Percentiles rank a stretch among this genome's conserved stretches.
Evolutionary conservation across 2,113 vertebrate genomes (phyloP).

Genomic region (Ictidomys tridecemlineatus): DNA sequence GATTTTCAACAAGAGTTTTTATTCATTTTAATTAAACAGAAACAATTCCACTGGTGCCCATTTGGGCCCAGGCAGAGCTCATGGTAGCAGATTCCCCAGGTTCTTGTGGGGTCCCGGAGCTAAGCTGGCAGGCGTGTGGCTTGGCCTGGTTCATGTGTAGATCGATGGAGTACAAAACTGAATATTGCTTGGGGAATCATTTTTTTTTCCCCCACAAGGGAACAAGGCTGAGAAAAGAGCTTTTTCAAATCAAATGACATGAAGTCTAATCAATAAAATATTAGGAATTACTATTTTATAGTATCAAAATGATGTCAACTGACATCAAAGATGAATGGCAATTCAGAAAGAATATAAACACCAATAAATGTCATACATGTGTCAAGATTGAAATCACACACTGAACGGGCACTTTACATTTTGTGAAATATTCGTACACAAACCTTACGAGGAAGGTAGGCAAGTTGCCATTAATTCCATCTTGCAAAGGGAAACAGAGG

Average conservation of each 20-base stretch:
- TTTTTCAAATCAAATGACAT: not conserved
- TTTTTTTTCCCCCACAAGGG: not conserved
- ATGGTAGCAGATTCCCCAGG: rapidly evolving
- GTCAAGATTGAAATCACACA: not conserved
- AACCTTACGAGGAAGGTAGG: not conserved
- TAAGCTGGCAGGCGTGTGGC: not conserved
- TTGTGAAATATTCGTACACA: not conserved
- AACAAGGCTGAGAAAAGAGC: not conserved
- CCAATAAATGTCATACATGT: not conserved
- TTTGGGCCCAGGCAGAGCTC: not conserved
- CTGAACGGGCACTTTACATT: not conserved
- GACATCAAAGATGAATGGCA: not conserved
- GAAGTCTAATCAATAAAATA: not conserved
- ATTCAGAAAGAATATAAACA: not conserved
- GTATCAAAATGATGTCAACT: not conserved
- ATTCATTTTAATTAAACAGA: not conserved
- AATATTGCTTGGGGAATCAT: not conserved
- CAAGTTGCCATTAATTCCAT: not conserved
- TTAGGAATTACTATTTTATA: not conserved
- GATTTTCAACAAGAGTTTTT: not conserved
- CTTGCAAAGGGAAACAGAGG: not conserved
- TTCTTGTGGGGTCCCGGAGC: not conserved
- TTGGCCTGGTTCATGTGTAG: not conserved
- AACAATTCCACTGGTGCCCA: not conserved
- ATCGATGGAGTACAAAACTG: not conserved